Base-by-base conservation (phyloP, 2,888 invertebrate species). In the Pristionchus maxplancki region DNA sequence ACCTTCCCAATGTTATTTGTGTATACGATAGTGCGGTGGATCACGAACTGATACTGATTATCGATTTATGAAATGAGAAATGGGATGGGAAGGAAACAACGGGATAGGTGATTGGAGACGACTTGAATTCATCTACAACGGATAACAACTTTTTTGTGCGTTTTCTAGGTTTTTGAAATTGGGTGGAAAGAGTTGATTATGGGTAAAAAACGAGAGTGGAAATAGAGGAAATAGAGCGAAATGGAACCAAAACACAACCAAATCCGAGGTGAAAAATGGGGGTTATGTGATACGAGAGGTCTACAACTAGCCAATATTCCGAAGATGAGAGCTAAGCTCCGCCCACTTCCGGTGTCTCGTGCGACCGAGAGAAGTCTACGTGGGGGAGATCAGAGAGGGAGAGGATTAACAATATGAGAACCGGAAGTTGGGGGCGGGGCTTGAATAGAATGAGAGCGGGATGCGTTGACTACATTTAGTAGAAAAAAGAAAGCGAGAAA, bases 191-290 rank as follows among this genome's bases (percentile, higher is more conserved):
- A 24, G 74, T 37, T 40, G 74, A 74, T 81, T 78, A 44, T n/a
- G 81, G 50, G 50, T 81, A 50, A 50, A n/a, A 81, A 78, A 44
- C 40, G 44, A 78, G 78, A 40, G 11, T 20, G 64, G 64, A 34
- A 67, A 67, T 67, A 24, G 6, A 71, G 71, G 40, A n/a, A 44
- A 78, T 58, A 17, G 58, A 28, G 17, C 4, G 48, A 81, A 81
- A 81, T 48, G 48, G 31, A 81, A 44, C 50, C 44, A 40, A 81
- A 81, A 81, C 81, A 81, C 81, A 81, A 81, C 81, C 81, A 81
- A 81, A 15, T 50, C 50, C 48, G 81, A 81, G 31, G 48, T 50
- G 50, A 28, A 81, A n/a, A 40, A 50, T 81, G 31, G 48, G 78
- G 28, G 50, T 31, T 44, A 24, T 81, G n/a, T 6, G 1, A 50